A percentile compares a stretch with the other conserved stretches of the same genome.
Conservation (phyloP, 2,888 invertebrate genomes). For the Creontiades dilutus region DNA sequence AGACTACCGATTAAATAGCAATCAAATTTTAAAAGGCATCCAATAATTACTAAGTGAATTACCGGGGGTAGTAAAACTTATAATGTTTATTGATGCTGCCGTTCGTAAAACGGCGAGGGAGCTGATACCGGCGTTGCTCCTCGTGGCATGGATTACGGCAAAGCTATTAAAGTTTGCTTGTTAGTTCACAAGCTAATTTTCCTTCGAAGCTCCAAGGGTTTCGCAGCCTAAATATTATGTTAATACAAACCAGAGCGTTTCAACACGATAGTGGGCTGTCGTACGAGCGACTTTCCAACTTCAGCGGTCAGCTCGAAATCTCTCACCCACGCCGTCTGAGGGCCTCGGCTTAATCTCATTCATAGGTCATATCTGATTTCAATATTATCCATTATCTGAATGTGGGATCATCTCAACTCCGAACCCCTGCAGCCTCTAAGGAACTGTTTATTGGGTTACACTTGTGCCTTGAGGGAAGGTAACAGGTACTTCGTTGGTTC, state of each 20-base stretch:
- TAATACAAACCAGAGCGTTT: neutral
- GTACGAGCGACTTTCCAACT: neutral
- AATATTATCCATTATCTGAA: constrained; percentile 63
- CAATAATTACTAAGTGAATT: neutral
- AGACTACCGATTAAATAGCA: neutral
- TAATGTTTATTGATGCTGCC: neutral
- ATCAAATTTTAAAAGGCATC: neutral
- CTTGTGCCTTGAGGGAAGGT: constrained; percentile 54
- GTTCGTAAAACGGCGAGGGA: neutral
- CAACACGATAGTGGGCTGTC: neutral
- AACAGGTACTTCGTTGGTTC: constrained; percentile 58
- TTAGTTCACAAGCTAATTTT: neutral
- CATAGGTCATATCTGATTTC: constrained; percentile 63
- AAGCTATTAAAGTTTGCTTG: neutral
- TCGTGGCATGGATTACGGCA: neutral
- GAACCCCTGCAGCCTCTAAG: neutral
- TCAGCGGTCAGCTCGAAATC: neutral
- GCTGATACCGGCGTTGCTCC: neutral
- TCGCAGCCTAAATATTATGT: neutral
- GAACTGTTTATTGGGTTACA: constrained; percentile 59
- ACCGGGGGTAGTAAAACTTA: neutral
- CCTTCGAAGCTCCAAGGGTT: neutral
- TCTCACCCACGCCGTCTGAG: constrained; percentile 32
- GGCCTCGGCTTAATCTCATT: constrained; percentile 59
- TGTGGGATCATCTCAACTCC: constrained; percentile 43